Evolutionary conservation across 2,113 vertebrate genomes (phyloP).

Genomic region (Seriola quinqueradiata): DNA sequence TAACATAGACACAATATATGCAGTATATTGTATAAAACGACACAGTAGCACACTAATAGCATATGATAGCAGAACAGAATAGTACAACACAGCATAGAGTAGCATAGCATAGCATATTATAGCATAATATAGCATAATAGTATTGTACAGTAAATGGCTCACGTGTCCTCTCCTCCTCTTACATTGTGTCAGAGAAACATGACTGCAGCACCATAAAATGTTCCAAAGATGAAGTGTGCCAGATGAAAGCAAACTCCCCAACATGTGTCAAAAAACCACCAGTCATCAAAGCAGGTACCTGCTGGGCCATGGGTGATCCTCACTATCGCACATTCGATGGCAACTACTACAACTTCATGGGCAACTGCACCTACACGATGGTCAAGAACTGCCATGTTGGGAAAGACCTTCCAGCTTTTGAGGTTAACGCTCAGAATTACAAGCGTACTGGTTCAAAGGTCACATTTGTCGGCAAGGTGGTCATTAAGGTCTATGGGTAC

Average conservation of each 20-base stretch:
- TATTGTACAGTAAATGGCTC: too few relatives aligned
- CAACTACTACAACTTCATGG: constrained; percentile 66
- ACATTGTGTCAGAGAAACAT: neutral
- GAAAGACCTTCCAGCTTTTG: constrained; percentile 48
- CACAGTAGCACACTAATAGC: too few relatives aligned
- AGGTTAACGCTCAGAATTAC: constrained; percentile 64
- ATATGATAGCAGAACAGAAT: too few relatives aligned
- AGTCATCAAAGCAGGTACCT: constrained; percentile 31
- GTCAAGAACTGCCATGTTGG: constrained; percentile 58
- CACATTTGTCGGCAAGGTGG: constrained; percentile 77
- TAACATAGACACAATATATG: too few relatives aligned
- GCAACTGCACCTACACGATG: constrained; percentile 69
- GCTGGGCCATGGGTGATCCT: constrained; percentile 66
- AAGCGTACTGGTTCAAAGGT: constrained; percentile 51
- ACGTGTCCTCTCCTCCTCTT: neutral
- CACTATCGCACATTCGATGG: constrained; percentile 75
- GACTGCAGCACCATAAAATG: constrained; percentile 36
- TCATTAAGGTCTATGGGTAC: constrained; percentile 72
- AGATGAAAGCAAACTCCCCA: constrained; percentile 15
- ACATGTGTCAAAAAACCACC: constrained; percentile 37
- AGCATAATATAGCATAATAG: too few relatives aligned
- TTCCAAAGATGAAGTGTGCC: constrained; percentile 26
- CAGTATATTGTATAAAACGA: too few relatives aligned
- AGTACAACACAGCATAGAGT: too few relatives aligned
- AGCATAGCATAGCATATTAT: too few relatives aligned